A percentile compares a stretch with the other conserved stretches of the same genome.
phyloP scores from a whole-genome alignment of 2,113 vertebrate genomes.

The Sinocyclocheilus anophthalmus region DNA sequence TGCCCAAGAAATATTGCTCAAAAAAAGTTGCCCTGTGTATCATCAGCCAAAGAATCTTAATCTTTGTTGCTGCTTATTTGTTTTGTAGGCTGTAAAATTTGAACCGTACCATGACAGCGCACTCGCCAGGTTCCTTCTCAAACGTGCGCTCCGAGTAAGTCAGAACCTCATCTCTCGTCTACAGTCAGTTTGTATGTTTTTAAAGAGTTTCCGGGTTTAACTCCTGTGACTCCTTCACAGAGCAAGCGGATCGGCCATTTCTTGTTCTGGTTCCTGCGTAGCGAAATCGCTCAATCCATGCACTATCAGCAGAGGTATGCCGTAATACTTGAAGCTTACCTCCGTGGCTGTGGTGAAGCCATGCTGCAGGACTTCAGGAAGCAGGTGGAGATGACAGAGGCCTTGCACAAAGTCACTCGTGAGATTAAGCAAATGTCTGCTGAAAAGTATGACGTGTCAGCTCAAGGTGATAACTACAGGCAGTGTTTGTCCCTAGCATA shows the following conservation, averaged over 20 bases:
- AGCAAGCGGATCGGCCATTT: slow-evolving; percentile 98
- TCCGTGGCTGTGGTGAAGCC: slow-evolving; percentile 90
- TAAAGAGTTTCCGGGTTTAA: background rate
- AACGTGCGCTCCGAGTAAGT: slow-evolving; percentile 90
- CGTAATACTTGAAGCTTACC: slow-evolving; percentile 92
- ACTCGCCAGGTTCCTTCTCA: slow-evolving; percentile 92
- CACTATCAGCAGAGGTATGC: slow-evolving; percentile 97
- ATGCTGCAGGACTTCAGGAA: slow-evolving; percentile 92
- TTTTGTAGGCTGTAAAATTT: slow-evolving; percentile 92
- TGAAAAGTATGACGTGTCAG: slow-evolving; percentile 92
- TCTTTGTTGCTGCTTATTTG: background rate
- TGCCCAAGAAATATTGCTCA: too few relatives aligned
- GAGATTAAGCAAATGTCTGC: slow-evolving; percentile 92
- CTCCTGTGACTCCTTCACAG: slow-evolving; percentile 66
- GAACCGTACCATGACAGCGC: slow-evolving; percentile 97
- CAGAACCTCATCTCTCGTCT: background rate
- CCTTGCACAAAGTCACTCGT: slow-evolving; percentile 91
- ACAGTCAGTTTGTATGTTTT: background rate
- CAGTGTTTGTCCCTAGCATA: background rate
- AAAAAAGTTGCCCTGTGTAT: too few relatives aligned
- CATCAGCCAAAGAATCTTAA: too few relatives aligned
- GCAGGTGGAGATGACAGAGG: slow-evolving; percentile 92
- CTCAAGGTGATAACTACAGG: slow-evolving; percentile 84
- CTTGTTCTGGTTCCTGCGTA: slow-evolving; percentile 98
- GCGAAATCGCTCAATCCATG: slow-evolving; percentile 98